phyloP scores from a whole-genome alignment of 2,888 invertebrate genomes.

The Metellina segmentata region DNA sequence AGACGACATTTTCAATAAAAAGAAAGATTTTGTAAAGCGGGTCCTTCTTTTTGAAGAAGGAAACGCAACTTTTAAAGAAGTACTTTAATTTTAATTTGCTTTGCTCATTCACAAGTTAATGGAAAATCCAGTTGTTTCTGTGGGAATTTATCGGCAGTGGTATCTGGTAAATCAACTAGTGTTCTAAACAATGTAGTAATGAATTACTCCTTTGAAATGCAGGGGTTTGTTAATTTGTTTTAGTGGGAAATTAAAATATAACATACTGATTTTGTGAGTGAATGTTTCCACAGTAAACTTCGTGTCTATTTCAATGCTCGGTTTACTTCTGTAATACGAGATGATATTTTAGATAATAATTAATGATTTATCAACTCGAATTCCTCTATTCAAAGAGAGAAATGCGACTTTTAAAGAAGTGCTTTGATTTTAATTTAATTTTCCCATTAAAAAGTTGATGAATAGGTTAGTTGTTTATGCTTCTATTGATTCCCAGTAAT shows the following conservation, averaged over 20 bases:
- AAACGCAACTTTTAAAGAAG: not conserved
- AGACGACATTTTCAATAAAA: no score
- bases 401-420: not conserved
- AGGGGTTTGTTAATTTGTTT: not conserved
- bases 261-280: not conserved
- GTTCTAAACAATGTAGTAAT: not conserved
- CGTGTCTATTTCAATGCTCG: no score
- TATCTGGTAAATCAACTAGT: not conserved
- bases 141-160: not conserved
- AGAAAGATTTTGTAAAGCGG: no score
- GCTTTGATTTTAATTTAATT: conserved; percentile 26
- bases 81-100: conserved; percentile 36
- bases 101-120: not conserved
- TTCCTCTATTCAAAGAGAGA: no score
- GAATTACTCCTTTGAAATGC: not conserved
- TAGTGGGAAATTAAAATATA: not conserved
- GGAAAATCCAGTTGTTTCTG: not conserved
- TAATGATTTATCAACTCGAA: no score
- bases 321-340: no score
- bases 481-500: not conserved
- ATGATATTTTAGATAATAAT: no score
- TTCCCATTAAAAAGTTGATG: not conserved
- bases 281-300: no score
- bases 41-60: no score
- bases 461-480: not conserved